These are phyloP conservation scores for Sus cebifrons DNA, from an alignment of 2,797 vertebrate species.

Conservation along the genomic window DNA sequence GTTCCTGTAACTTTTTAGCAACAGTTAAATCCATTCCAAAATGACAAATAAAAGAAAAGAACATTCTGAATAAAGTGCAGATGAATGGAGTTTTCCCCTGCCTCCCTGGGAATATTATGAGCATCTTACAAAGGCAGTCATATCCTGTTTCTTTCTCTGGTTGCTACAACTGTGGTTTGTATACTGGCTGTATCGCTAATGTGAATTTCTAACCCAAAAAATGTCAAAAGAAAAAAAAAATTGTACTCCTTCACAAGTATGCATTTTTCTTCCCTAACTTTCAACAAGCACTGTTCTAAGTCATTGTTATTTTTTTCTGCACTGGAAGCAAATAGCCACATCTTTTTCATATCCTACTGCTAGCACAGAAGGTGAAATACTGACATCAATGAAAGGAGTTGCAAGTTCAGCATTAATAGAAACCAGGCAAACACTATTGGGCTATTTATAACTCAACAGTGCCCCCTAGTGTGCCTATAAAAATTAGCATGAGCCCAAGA, in stretches of 20 bases:
- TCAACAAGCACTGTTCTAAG: constrained; percentile 71
- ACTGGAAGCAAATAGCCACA: constrained; percentile 75
- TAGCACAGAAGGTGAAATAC: constrained; percentile 72
- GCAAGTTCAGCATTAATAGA: constrained; percentile 72
- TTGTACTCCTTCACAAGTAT: constrained; percentile 62
- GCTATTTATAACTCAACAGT: constrained; percentile 76
- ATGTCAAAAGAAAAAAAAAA: constrained; percentile 38
- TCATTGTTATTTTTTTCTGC: constrained; percentile 69
- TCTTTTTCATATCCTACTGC: constrained; percentile 78
- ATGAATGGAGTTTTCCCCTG: constrained; percentile 58
- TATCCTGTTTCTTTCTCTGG: constrained; percentile 82
- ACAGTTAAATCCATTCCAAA: constrained; percentile 69
- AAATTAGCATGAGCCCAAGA: constrained; percentile 18
- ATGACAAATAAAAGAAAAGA: constrained; percentile 67
- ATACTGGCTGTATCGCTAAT: constrained; percentile 82
- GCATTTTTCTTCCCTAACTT: constrained; percentile 55
- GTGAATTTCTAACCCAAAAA: constrained; percentile 77
- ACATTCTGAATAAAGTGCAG: constrained; percentile 64
- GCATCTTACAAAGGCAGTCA: constrained; percentile 78
- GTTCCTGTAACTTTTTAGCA: constrained; percentile 74
- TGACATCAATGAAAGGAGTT: constrained; percentile 72
- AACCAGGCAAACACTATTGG: not conserved
- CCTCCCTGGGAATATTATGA: constrained; percentile 76
- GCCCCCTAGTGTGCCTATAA: constrained; percentile 72
- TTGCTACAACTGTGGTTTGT: constrained; percentile 83